Evolutionary conservation across 2,888 invertebrate species (phyloP), one percentile per base, ranked within the genome.

Genomic region (Noctua janthina): DNA sequence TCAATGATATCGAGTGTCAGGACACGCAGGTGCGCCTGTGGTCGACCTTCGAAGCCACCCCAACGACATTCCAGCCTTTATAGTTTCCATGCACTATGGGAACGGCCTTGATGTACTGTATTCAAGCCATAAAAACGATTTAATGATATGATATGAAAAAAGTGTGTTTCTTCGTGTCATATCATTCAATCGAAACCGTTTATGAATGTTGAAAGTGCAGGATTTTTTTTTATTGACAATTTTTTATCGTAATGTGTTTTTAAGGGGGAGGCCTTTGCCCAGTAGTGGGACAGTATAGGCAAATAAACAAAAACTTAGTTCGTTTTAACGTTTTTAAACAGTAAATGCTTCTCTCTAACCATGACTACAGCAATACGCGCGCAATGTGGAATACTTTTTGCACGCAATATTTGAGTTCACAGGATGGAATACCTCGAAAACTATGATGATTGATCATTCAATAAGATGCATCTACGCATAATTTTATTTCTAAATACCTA

Each of bases 21-120:
- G 75, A 70, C 76, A 71, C 66, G 82, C 84, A 88, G 83, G 87
- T 87, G 85, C 83, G 82, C 73, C 79, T 82, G 90, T 85, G 35
- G 89, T 74, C 84, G 90, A 78, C 92, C 92, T 92, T 89, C 87
- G 78, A 76, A 87, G 79, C 85, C 88, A 88, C 92, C 93, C 88
- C 86, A 88, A 88, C 92, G 43, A 81, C 93, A 92, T 92, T 92
- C 92, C 88, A 80, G 74, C 49, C 69, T 79, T 76, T 89, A 81
- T 83, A 78, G 81, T 76, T 59, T 70, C 78, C 80, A 87, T 83
- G 62, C 68, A 8, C 71, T 88, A 79, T 86, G 82, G 82, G 82
- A 79, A 74, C 66, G 69, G 71, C 86, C 79, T 82, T 88, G 74
- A 43, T 39, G 11, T 69, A 66, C 73, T 75, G 46, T 77, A 59